A percentile compares a stretch with the other conserved stretches of the same genome.
Conservation (phyloP, 1,140 invertebrate genomes). For the Zophobas atratus region DNA sequence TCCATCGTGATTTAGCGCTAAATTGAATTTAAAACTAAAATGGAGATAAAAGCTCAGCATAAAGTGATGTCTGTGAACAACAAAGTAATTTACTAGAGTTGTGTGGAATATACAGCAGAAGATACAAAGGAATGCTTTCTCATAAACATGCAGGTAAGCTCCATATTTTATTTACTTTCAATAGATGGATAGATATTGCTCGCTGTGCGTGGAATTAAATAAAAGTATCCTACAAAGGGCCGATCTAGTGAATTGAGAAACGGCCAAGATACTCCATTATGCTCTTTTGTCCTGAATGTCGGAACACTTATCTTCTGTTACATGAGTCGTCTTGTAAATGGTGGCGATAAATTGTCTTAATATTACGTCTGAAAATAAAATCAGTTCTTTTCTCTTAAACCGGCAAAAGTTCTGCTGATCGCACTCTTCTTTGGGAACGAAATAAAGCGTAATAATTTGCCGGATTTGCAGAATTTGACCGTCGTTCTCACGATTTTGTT, state of each 20-base stretch:
- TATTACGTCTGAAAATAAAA: constrained; percentile 29
- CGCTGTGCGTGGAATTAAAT: constrained; percentile 8
- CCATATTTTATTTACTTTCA: constrained; percentile 54
- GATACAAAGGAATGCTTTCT: constrained; percentile 52
- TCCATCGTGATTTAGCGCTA: constrained; percentile 19
- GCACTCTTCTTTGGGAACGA: background rate
- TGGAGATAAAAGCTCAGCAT: constrained; percentile 1
- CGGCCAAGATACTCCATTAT: constrained; percentile 24
- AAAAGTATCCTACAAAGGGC: constrained; percentile 26
- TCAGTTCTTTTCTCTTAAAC: constrained; percentile 17
- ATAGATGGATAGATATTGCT: background rate
- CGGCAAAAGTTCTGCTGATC: constrained; percentile 15
- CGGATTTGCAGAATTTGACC: background rate
- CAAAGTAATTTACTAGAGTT: constrained; percentile 35
- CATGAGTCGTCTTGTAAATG: constrained; percentile 24
- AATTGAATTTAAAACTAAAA: constrained; percentile 29
- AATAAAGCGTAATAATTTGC: constrained; percentile 14
- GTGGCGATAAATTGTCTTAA: constrained; percentile 32
- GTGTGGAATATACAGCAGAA: constrained; percentile 36
- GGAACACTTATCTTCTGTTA: constrained; percentile 32
- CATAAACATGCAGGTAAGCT: constrained; percentile 51
- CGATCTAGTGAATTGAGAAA: constrained; percentile 1
- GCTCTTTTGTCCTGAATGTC: constrained; percentile 38
- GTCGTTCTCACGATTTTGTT: background rate
- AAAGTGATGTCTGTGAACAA: constrained; percentile 27